Evolutionary conservation across 1,140 invertebrate species (phyloP), one percentile per base, ranked within the genome.

Genomic region (Drosophila takahashii): DNA sequence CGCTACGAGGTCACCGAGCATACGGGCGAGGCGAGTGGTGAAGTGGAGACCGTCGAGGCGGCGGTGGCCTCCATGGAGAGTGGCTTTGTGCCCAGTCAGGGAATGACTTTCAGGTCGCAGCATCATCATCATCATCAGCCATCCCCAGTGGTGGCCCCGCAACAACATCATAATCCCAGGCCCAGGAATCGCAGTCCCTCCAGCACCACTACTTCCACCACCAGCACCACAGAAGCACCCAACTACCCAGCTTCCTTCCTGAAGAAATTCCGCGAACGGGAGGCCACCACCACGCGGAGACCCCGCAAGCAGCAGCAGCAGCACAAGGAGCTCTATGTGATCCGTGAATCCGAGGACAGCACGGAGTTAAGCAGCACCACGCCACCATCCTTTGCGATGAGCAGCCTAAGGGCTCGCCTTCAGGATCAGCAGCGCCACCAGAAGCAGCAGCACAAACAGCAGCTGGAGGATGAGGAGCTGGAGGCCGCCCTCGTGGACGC

Each of bases 1-100:
- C 77, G 71, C 1, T 91, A 91, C 57, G 90, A 91, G 42, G 86
- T 90, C 1, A 90, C 86, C 11, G 90, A 91, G 42, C 71, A 90
- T 9, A 89, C 84, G 9, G 90, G 80, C 8, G 90, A 91, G 27
- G 77, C 65, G 1, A 90, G 85, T 37, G 77, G 69, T 7, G 84
- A 90, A 32, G 34, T 71, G 26, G 85, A 85, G 1, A 45, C 80
- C 4, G 16, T 72, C 2, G 22, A 54, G 1, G n/a, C 59, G 1
- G 16, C 59, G 11, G 29, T 51, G 37, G 58, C 76, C 4, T 57
- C 80, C 13, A 74, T 87, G 79, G 84, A 90, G 42, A 62, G 87
- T 26, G 83, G 87, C 18, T 90, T 90, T 73, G 78, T 86, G 51
- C 89, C 83, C 45, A 87, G 72, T 15, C 61, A 77, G 29, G 37